Evolutionary conservation across 2,113 vertebrate species (phyloP).

Genomic region (Oostethus manadensis): DNA sequence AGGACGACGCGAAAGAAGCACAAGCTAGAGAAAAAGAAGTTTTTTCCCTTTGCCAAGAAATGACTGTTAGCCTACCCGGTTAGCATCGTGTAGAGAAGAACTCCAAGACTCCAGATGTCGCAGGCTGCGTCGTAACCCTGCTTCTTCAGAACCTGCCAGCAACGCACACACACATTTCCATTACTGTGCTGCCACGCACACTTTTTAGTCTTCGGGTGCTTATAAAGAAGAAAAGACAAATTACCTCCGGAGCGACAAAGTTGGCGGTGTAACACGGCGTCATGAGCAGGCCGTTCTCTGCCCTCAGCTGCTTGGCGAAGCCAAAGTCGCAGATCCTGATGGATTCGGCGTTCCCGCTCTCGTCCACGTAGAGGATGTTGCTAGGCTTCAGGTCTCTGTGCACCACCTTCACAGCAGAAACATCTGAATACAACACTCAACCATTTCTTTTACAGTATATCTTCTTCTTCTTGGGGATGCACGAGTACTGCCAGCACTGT

Average conservation of each 20-base stretch:
- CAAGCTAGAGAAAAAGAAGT: neutral
- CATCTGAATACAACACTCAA: neutral
- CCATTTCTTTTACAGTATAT: neutral
- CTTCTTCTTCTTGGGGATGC: too few relatives aligned
- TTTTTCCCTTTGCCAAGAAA: neutral
- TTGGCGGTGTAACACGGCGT: conserved; percentile 97
- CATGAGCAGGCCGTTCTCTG: conserved; percentile 93
- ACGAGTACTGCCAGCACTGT: too few relatives aligned
- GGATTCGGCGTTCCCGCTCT: conserved; percentile 91
- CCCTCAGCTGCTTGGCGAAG: conserved; percentile 92
- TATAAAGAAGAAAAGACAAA: neutral
- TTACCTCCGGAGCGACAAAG: conserved; percentile 96
- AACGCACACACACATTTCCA: neutral
- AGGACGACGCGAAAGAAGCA: neutral
- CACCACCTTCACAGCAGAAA: conserved; percentile 76
- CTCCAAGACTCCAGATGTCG: conserved; percentile 77
- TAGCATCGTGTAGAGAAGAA: conserved; percentile 76
- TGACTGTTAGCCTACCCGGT: conserved; percentile 56
- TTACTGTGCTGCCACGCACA: neutral
- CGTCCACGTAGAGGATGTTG: conserved; percentile 96
- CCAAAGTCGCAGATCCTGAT: conserved; percentile 96
- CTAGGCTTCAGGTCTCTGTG: conserved; percentile 97
- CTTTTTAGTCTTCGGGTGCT: neutral
- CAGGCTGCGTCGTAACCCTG: conserved; percentile 77
- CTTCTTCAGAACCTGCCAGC: conserved; percentile 70